Percentiles rank a stretch among this genome's conserved stretches.
These are phyloP conservation scores for Syndactyla subalaris DNA, from an alignment of 2,797 vertebrate species.

Conservation along the genomic window DNA sequence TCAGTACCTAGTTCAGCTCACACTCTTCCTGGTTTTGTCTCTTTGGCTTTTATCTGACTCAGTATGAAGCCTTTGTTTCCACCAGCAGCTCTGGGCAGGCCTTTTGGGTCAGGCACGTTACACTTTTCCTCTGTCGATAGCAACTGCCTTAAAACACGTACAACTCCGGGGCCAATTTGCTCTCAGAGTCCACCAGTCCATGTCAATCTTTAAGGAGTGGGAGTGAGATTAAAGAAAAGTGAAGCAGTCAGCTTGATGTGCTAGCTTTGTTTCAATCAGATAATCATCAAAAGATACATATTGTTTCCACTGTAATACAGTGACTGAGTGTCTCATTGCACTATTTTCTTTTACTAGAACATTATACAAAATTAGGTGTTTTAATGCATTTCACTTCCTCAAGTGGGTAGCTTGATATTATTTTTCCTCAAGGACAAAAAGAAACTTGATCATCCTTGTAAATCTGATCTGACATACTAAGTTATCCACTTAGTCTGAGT, in stretches of 20 bases:
- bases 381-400: not conserved
- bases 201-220: not conserved
- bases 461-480: not conserved
- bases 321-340: not conserved
- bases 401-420: not conserved
- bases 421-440: constrained; percentile 4
- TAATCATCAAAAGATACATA: not conserved
- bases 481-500: not conserved
- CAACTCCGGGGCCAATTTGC: not conserved
- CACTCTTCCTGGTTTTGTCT: not conserved
- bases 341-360: not conserved
- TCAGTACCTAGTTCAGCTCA: not conserved
- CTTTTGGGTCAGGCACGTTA: not conserved
- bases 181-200: not conserved
- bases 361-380: not conserved
- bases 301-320: not conserved
- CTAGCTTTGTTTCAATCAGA: not conserved
- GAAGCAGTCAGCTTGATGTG: not conserved
- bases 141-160: not conserved
- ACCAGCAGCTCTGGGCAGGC: not conserved
- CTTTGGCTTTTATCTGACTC: not conserved
- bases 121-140: not conserved
- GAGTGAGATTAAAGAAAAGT: not conserved
- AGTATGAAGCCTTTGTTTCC: not conserved
- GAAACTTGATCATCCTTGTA: not conserved